These are phyloP conservation scores for Atta cephalotes DNA, from an alignment of 1,140 invertebrate genomes.

Conservation along the genomic window DNA sequence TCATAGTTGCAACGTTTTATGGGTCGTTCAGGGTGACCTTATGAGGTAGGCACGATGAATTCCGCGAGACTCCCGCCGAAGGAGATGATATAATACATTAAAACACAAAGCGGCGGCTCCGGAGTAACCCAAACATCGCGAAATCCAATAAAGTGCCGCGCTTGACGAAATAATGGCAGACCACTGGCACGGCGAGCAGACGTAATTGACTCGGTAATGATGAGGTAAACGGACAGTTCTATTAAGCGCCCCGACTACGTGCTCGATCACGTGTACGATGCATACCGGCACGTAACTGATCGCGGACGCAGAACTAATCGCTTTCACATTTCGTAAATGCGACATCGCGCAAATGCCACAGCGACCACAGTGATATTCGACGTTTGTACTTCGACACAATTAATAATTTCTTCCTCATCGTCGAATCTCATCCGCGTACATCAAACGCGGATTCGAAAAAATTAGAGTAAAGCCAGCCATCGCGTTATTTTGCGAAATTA, in stretches of 20 bases:
- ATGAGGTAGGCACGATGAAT: slow-evolving; percentile 63
- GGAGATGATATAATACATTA: slow-evolving; percentile 74
- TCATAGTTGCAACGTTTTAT: slow-evolving; percentile 74
- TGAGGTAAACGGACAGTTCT: slow-evolving; percentile 75
- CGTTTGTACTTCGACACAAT: background rate
- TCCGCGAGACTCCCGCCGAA: slow-evolving; percentile 42
- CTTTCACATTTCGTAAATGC: slow-evolving; percentile 61
- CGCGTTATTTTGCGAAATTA: background rate
- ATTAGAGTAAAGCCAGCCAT: background rate
- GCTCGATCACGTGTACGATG: slow-evolving; percentile 26
- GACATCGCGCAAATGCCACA: slow-evolving; percentile 31
- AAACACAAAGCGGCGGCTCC: slow-evolving; percentile 32
- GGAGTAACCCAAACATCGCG: slow-evolving; percentile 65
- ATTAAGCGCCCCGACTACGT: slow-evolving; percentile 61
- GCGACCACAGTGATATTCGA: background rate
- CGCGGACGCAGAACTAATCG: slow-evolving; percentile 58
- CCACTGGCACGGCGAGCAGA: slow-evolving; percentile 61
- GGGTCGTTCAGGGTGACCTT: slow-evolving; percentile 70
- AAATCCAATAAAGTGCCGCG: slow-evolving; percentile 67
- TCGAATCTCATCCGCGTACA: background rate
- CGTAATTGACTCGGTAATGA: slow-evolving; percentile 74
- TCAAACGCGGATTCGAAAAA: background rate
- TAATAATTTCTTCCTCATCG: slow-evolving; percentile 27
- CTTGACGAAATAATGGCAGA: slow-evolving; percentile 73
- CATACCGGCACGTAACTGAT: slow-evolving; percentile 33